Percentiles rank a stretch among this genome's conserved stretches.
phyloP scores from a whole-genome alignment of 2,113 vertebrate genomes.

The Myrmophylax atrothorax region DNA sequence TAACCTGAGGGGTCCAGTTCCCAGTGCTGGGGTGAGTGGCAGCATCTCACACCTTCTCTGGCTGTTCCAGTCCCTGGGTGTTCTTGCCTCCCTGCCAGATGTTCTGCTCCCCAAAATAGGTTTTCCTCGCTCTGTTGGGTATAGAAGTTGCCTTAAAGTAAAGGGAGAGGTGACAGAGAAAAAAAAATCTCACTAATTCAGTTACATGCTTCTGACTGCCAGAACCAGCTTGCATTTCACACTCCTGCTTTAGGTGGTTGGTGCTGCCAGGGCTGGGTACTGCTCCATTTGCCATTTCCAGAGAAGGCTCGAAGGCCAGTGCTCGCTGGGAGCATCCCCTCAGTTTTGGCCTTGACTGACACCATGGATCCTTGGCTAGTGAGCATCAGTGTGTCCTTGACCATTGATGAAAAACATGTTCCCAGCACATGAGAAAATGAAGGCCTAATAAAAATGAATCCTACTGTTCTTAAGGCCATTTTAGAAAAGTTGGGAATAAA shows the following conservation, averaged over 20 bases:
- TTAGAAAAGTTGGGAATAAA: background rate
- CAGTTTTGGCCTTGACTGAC: background rate
- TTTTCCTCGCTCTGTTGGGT: background rate
- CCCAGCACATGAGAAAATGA: background rate
- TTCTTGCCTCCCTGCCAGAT: background rate
- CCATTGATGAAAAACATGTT: background rate
- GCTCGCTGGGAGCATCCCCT: background rate
- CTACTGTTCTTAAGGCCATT: background rate
- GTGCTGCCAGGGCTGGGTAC: background rate
- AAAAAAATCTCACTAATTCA: background rate
- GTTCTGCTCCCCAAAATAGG: background rate
- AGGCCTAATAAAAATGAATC: background rate
- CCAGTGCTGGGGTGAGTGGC: rapidly evolving
- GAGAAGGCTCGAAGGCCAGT: background rate
- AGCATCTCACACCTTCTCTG: background rate
- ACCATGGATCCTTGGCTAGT: background rate
- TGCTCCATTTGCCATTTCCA: background rate
- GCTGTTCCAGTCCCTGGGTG: background rate
- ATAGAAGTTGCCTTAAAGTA: background rate
- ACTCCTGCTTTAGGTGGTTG: background rate
- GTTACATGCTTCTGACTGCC: background rate
- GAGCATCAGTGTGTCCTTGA: background rate
- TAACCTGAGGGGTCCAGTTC: too few relatives aligned
- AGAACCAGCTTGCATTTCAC: background rate
- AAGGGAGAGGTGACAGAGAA: background rate